Percentiles rank a stretch among this genome's conserved stretches.
Evolutionary conservation across 2,113 vertebrate species (phyloP).

Genomic region (Eulemur rufifrons): DNA sequence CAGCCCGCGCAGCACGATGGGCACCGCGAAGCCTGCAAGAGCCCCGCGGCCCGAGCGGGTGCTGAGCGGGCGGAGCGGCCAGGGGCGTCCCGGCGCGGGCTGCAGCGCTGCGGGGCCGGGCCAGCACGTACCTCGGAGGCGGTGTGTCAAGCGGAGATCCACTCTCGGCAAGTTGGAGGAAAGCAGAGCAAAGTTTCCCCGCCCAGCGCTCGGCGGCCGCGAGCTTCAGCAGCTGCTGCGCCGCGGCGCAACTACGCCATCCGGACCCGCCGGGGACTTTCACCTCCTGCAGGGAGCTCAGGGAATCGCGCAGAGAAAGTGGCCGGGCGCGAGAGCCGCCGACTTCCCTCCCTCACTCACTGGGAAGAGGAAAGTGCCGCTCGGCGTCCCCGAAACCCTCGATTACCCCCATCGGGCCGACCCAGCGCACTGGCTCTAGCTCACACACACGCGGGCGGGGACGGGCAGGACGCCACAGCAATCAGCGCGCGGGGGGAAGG

Average conservation of each 20-base stretch:
- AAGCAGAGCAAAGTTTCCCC: constrained; percentile 46
- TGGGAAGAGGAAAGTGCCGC: constrained; percentile 57
- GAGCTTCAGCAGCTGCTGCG: constrained; percentile 53
- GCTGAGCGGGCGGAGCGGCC: not conserved
- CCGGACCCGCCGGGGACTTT: constrained; percentile 56
- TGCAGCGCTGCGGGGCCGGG: not conserved
- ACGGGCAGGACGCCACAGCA: constrained; percentile 70
- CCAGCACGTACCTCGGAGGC: constrained; percentile 69
- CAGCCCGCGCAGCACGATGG: not conserved
- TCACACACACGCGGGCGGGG: constrained; percentile 71
- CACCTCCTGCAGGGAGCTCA: constrained; percentile 70
- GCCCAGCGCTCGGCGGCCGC: constrained; percentile 42
- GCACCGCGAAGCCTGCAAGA: constrained; percentile 10
- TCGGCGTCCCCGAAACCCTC: constrained; percentile 59
- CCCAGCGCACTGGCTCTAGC: not conserved
- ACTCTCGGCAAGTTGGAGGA: not conserved
- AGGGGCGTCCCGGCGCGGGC: not conserved
- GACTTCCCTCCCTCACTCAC: constrained; percentile 41
- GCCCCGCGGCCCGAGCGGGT: not conserved
- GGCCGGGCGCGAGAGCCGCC: not conserved
- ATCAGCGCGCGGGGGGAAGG: constrained; percentile 74
- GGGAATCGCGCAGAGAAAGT: constrained; percentile 53
- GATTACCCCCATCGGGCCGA: constrained; percentile 70
- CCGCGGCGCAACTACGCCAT: constrained; percentile 70
- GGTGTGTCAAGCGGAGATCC: constrained; percentile 52